Evolutionary conservation across 2,888 invertebrate genomes (phyloP), one percentile per base, ranked within the genome.

Genomic region (Tiliacea aurago): DNA sequence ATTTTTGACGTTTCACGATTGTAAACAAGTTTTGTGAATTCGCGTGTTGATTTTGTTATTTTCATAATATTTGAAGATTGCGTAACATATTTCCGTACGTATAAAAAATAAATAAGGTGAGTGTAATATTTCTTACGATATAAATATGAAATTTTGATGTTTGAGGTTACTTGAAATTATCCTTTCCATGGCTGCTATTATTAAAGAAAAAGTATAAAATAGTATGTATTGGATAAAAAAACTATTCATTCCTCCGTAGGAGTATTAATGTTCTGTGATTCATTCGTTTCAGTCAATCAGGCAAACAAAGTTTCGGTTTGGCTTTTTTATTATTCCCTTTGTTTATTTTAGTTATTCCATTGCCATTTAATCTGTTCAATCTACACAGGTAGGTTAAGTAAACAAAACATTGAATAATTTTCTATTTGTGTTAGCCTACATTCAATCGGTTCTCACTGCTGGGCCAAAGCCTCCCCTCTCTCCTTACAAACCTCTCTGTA

Each of bases 1-100:
- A 87, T 80, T 85, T 77, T 93, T 95, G 95, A 95, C 95, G 90
- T 90, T 88, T 89, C 49, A 73, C 62, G 84, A 83, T 84, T 89
- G 91, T 92, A 92, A 93, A 93, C 91, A 92, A 91, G 85, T 84
- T 43, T 70, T 61, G 78, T 63, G 63, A 71, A 74, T 76, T 77
- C 53, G 59, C 51, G 70, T 77, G 76, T 77, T 78, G 73, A 63
- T 76, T 71, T 78, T 76, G 55, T 79, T 84, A 70, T 76, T 77
- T 62, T 73, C 65, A 43, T 76, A 67, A 67, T 59, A 70, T 51
- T 74, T 78, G 55, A 49, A 53, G 59, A 76, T 81, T 84, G 73
- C 78, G 37, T 73, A 76, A 79, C 59, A 64, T 64, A 65, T 64
- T 67, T 37, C 28, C 18, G n/a, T 47, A n/a, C 28, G 58, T 58